Evolutionary conservation across 2,888 invertebrate species (phyloP).

Genomic region (Stratiomys singularior): DNA sequence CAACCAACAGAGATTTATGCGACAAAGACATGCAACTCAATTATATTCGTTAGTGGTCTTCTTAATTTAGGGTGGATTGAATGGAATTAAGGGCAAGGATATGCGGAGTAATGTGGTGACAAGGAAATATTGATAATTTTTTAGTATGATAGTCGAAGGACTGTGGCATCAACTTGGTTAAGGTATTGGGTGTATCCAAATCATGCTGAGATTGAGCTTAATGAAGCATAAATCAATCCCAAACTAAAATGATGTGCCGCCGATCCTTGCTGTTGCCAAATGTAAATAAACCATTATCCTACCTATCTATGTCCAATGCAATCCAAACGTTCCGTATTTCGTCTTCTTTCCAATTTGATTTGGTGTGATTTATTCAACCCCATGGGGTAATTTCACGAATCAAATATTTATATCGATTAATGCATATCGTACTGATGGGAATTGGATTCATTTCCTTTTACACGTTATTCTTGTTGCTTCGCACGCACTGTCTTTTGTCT

Average conservation of each 20-base stretch:
- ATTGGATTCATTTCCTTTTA: slow-evolving; percentile 14
- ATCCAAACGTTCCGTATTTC: background rate
- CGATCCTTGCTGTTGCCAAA: background rate
- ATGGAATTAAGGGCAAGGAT: background rate
- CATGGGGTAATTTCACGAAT: slow-evolving; percentile 44
- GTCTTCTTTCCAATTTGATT: slow-evolving; percentile 41
- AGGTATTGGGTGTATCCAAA: background rate
- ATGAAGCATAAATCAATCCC: background rate
- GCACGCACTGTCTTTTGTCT: too few species aligned
- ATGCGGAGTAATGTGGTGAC: background rate
- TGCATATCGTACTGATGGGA: slow-evolving; percentile 2
- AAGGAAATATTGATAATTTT: too few species aligned
- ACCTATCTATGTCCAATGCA: background rate
- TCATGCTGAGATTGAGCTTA: background rate
- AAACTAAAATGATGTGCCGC: background rate
- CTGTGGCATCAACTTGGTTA: too few species aligned
- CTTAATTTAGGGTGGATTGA: background rate
- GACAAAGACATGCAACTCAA: slow-evolving; percentile 36
- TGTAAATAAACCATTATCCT: slow-evolving; percentile 12
- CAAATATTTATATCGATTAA: slow-evolving; percentile 46
- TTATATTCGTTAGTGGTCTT: slow-evolving; percentile 10
- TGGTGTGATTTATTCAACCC: slow-evolving; percentile 47
- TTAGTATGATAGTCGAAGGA: too few species aligned
- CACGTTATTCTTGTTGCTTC: too few species aligned
- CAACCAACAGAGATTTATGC: slow-evolving; percentile 19